A percentile compares a stretch with the other conserved stretches of the same genome.
These are phyloP conservation scores for Heliconius erato DNA, from an alignment of 2,888 invertebrate genomes.

Conservation along the genomic window DNA sequence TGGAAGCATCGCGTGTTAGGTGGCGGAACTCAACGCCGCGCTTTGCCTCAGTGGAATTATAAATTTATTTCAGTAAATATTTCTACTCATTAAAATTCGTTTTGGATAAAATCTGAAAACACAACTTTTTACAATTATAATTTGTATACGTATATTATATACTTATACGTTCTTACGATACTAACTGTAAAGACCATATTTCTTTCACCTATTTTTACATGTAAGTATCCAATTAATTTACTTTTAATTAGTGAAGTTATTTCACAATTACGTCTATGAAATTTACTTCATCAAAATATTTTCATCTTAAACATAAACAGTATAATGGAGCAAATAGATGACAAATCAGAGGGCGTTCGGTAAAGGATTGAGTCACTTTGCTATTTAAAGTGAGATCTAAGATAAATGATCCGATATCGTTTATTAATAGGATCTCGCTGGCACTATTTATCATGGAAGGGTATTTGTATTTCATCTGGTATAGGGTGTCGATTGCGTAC, in stretches of 20 bases:
- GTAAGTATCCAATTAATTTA: no score
- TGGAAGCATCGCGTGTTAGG: no score
- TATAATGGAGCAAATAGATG: constrained; percentile 16
- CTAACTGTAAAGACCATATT: no score
- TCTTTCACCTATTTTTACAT: no score
- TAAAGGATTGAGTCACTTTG: constrained; percentile 24
- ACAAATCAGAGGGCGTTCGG: background rate
- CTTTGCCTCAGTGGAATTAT: no score
- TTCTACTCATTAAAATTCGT: no score
- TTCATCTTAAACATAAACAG: background rate
- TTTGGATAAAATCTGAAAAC: no score
- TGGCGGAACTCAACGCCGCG: no score
- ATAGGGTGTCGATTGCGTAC: constrained; percentile 5
- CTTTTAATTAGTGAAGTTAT: background rate
- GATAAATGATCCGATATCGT: constrained; percentile 32
- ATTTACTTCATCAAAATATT: background rate
- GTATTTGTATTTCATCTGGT: constrained; percentile 27
- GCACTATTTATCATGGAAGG: constrained; percentile 29
- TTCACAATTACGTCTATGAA: background rate
- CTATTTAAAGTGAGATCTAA: constrained; percentile 34
- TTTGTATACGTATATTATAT: no score
- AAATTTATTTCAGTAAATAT: no score
- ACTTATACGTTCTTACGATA: no score
- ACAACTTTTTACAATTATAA: no score
- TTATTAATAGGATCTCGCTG: constrained; percentile 32